These are phyloP conservation scores for Acanthoscelides obtectus DNA, from an alignment of 2,888 invertebrate genomes.

Conservation along the genomic window DNA sequence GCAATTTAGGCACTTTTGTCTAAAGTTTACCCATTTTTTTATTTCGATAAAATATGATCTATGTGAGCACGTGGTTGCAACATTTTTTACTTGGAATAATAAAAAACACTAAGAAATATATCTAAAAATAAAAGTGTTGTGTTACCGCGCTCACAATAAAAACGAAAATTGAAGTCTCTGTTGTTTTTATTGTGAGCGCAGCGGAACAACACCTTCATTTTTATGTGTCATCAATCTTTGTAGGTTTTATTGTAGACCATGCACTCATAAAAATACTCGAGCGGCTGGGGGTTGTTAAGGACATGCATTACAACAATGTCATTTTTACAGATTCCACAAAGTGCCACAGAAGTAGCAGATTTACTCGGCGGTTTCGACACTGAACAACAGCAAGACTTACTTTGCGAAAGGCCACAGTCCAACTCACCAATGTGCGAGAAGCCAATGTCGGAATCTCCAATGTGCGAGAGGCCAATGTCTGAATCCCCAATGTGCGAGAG, in stretches of 20 bases:
- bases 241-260: background rate
- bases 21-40: no score
- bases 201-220: no score
- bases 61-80: no score
- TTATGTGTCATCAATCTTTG: no score
- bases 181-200: no score
- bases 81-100: no score
- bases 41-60: no score
- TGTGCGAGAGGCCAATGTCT: slow-evolving; percentile 4
- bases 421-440: slow-evolving; percentile 8
- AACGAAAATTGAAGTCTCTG: no score
- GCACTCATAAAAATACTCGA: background rate
- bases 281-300: background rate
- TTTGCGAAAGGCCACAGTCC: background rate
- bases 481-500: background rate
- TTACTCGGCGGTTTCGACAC: slow-evolving; percentile 1
- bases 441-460: slow-evolving; percentile 5
- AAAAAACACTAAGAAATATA: no score
- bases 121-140: no score
- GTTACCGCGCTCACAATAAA: no score
- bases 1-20: no score
- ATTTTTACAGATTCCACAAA: background rate
- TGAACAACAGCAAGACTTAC: background rate
- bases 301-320: background rate
- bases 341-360: slow-evolving; percentile 7